These are phyloP conservation scores for Sclerodermus sp. DNA, from an alignment of 2,888 invertebrate genomes.

Conservation along the genomic window DNA sequence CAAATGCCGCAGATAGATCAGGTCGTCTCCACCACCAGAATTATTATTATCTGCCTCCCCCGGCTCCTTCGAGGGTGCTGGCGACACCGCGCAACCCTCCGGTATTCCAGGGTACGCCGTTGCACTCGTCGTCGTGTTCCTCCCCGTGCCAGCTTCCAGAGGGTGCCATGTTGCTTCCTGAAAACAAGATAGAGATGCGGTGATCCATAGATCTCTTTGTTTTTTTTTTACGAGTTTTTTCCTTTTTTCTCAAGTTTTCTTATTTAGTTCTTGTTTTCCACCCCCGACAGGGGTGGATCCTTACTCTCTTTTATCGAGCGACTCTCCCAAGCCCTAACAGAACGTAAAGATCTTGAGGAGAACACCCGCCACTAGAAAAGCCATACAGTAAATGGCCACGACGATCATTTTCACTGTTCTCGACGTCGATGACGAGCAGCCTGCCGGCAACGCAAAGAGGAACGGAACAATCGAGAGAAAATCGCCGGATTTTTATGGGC, in stretches of 20 bases:
- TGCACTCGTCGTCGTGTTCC: constrained; percentile 57
- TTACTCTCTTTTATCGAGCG: neutral
- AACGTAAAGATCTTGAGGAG: constrained; percentile 49
- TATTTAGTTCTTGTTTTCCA: too few relatives aligned
- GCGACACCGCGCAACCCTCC: constrained; percentile 50
- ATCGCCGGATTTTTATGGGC: too few relatives aligned
- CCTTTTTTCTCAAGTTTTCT: too few relatives aligned
- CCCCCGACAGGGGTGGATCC: too few relatives aligned
- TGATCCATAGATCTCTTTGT: neutral
- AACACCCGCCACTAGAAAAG: constrained; percentile 49
- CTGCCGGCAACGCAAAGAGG: too few relatives aligned
- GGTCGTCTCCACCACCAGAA: constrained; percentile 49
- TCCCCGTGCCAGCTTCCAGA: constrained; percentile 53
- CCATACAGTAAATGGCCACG: constrained; percentile 53
- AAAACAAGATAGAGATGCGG: constrained; percentile 6
- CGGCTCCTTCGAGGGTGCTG: constrained; percentile 19
- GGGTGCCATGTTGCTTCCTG: constrained; percentile 58
- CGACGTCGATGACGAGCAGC: too few relatives aligned
- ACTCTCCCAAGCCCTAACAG: constrained; percentile 29
- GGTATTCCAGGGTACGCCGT: constrained; percentile 51
- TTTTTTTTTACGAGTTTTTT: too few relatives aligned
- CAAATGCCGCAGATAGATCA: constrained; percentile 66
- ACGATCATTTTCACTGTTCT: constrained; percentile 53
- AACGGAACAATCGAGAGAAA: too few relatives aligned
- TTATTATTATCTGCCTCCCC: constrained; percentile 54